Evolutionary conservation across 2,797 vertebrate genomes (phyloP).

Genomic region (Centroberyx gerrardi): DNA sequence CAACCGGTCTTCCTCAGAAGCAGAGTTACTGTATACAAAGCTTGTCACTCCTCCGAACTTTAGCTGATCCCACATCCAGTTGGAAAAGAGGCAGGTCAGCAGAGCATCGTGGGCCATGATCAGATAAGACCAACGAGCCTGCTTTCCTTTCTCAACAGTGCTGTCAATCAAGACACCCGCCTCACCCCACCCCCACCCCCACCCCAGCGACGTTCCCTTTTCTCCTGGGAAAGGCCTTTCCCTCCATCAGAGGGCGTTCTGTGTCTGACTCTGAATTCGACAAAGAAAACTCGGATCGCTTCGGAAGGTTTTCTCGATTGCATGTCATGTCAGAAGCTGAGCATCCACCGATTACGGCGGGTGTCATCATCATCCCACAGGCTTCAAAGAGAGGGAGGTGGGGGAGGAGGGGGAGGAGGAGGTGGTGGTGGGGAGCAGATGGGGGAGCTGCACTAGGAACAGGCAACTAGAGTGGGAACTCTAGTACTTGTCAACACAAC

Average conservation of each 20-base stretch:
- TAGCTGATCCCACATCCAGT: conserved; percentile 52
- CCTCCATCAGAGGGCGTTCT: conserved; percentile 61
- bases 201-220: conserved; percentile 40
- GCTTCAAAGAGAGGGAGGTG: conserved; percentile 59
- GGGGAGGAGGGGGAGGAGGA: conserved; percentile 4
- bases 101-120: conserved; percentile 48
- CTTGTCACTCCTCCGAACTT: conserved; percentile 26
- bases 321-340: conserved; percentile 73
- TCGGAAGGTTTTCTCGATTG: conserved; percentile 65
- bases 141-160: conserved; percentile 59
- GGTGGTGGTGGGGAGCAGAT: not conserved
- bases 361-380: conserved; percentile 82
- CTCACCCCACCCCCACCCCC: conserved; percentile 23
- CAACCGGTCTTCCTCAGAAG: conserved; percentile 15
- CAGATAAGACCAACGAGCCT: conserved; percentile 53
- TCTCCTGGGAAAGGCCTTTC: conserved; percentile 61
- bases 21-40: conserved; percentile 27
- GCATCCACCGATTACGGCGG: conserved; percentile 78
- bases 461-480: conserved; percentile 74
- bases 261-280: conserved; percentile 61
- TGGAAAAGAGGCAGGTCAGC: conserved; percentile 67
- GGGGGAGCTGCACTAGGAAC: conserved; percentile 51
- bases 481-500: conserved; percentile 74
- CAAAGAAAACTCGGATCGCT: conserved; percentile 67
- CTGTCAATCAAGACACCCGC: conserved; percentile 72